Conservation (phyloP, 2,888 invertebrate species). For the Cremastinae sp. region DNA sequence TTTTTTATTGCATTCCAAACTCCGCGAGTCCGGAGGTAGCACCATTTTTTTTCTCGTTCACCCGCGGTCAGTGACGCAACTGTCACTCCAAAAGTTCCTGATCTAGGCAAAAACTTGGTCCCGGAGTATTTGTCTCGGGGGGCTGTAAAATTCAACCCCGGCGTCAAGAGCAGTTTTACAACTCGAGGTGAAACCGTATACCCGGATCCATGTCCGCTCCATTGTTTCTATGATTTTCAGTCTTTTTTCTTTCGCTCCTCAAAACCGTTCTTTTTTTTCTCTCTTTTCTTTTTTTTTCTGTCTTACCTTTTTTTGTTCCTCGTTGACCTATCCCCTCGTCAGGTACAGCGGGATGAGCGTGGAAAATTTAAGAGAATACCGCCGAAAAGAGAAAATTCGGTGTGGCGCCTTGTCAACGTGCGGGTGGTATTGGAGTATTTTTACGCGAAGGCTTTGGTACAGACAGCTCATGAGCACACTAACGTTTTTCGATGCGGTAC, state of each 20-base stretch:
- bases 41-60: constrained; percentile 19
- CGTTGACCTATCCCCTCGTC: constrained; percentile 30
- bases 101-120: background rate
- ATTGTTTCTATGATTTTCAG: constrained; percentile 53
- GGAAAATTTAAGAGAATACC: constrained; percentile 40
- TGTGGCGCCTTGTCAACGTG: constrained; percentile 20
- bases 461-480: no score
- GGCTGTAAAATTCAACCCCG: constrained; percentile 41
- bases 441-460: no score
- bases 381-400: constrained; percentile 2
- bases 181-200: constrained; percentile 29
- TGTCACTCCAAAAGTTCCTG: constrained; percentile 18
- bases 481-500: no score
- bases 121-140: constrained; percentile 4
- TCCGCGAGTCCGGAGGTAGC: constrained; percentile 30
- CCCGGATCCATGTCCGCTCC: constrained; percentile 43
- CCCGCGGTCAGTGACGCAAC: constrained; percentile 30
- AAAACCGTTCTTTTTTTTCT: background rate
- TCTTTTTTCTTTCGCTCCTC: constrained; percentile 28
- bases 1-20: constrained; percentile 55
- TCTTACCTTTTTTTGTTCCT: constrained; percentile 10
- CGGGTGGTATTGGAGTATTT: no score
- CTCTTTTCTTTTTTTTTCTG: constrained; percentile 9
- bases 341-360: constrained; percentile 39
- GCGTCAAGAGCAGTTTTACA: constrained; percentile 52